Evolutionary conservation across 1,140 invertebrate genomes (phyloP), one percentile per base, ranked within the genome.

Genomic region (Drosophila trapezifrons): DNA sequence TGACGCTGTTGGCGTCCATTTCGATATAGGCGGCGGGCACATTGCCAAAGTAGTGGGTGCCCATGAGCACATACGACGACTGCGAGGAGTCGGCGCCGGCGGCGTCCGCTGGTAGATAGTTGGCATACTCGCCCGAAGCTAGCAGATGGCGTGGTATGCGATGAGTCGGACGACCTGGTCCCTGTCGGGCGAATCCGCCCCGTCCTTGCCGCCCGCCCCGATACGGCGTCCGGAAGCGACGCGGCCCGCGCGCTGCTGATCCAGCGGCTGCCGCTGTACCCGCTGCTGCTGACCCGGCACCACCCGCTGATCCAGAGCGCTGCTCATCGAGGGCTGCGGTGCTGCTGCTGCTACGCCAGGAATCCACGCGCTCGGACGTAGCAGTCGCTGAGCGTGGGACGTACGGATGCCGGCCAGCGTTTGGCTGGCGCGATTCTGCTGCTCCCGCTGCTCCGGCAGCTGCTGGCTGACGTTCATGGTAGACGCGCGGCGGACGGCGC

Each of bases 11-110:
- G 38, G 92, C 93, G 74, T 94, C 94, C 49, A 94, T 84, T 25
- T 93, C 93, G 12, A 94, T 91, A 29, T 93, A 93, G 76, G 93
- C 93, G 15, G 93, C 91, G 12, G 91, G 92, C 32, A 91, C 92
- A n/a, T 93, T 92, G 59, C 90, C 91, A 79, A 92, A 93, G 65
- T 92, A 93, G 63, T 92, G 92, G 17, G 93, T 92, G 69, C 95
- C 95, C 93, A 95, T 94, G 90, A 95, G 93, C 80, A 95, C 93
- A 75, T 93, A 94, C 25, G 92, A 91, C 37, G 92, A 91, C 72
- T 92, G 89, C 56, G 80, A 84, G 45, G 83, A 70, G 74, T 91
- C 90, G 67, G 74, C 78, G 64, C 86, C 90, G 54, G 85, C 89
- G 62, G 84, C 83, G 49, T 92, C 91, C 60, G 85, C 89, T 65